Percentiles rank a stretch among this genome's conserved stretches.
Evolutionary conservation across 2,113 vertebrate species (phyloP).

Genomic region (Zosterops hypoxanthus): DNA sequence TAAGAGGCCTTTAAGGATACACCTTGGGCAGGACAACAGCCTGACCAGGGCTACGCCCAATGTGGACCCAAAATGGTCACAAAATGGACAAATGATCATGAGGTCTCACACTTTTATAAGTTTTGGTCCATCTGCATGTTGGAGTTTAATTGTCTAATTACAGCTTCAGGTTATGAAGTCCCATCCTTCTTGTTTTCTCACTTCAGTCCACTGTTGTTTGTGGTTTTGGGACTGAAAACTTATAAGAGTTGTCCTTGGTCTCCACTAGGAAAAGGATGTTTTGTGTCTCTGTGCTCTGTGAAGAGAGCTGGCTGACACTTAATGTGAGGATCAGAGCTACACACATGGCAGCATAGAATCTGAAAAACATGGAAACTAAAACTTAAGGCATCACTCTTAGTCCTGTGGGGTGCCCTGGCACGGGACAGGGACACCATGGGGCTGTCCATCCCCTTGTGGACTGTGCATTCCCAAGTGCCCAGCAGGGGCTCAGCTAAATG

Average conservation of each 20-base stretch:
- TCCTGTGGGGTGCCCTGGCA: rapidly evolving
- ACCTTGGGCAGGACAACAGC: background rate
- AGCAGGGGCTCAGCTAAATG: background rate
- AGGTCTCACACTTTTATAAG: background rate
- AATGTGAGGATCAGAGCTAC: background rate
- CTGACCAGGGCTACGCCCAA: background rate
- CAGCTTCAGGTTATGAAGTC: background rate
- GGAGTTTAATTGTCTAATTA: background rate
- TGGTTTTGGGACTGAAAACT: background rate
- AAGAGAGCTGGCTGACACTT: background rate
- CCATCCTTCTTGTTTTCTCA: background rate
- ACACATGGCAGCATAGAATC: background rate
- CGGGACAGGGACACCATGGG: rapidly evolving
- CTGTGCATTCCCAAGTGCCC: rapidly evolving
- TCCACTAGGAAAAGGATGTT: background rate
- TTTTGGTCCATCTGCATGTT: background rate
- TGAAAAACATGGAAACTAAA: background rate
- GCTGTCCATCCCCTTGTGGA: background rate
- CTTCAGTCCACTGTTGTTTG: background rate
- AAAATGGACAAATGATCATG: rapidly evolving
- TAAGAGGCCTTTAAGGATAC: background rate
- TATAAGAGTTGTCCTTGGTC: background rate
- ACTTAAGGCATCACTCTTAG: background rate
- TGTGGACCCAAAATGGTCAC: background rate
- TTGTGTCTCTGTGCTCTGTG: background rate